A percentile compares a stretch with the other conserved stretches of the same genome.
These are phyloP conservation scores for Sebastes dallii DNA, from an alignment of 2,797 vertebrate genomes.

Conservation along the genomic window DNA sequence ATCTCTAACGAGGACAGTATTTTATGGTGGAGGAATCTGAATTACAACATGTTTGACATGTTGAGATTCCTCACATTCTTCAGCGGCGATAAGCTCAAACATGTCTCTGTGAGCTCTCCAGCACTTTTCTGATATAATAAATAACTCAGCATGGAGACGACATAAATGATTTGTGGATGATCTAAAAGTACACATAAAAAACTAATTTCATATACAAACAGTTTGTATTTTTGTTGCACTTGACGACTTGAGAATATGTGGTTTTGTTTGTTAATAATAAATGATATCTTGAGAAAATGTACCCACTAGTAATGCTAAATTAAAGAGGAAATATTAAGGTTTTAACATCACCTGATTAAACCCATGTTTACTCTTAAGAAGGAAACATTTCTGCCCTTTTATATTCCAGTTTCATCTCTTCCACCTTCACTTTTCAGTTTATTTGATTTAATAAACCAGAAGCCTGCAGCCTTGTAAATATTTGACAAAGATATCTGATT, in stretches of 20 bases:
- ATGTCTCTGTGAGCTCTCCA: constrained; percentile 16
- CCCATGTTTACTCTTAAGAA: neutral
- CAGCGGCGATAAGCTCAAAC: constrained; percentile 40
- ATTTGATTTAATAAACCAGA: constrained; percentile 7
- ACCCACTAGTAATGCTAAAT: neutral
- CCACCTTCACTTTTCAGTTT: neutral
- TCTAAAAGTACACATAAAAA: neutral
- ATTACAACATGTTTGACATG: constrained; percentile 50
- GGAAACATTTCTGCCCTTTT: neutral
- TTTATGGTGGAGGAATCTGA: constrained; percentile 52
- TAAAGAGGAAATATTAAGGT: neutral
- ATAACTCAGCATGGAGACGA: constrained; percentile 4
- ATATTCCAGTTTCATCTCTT: neutral
- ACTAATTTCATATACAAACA: neutral
- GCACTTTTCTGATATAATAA: constrained; percentile 31
- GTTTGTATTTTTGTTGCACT: neutral
- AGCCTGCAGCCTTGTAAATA: constrained; percentile 11
- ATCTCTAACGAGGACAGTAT: constrained; percentile 56
- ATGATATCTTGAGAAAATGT: neutral
- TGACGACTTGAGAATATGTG: neutral
- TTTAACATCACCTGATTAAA: neutral
- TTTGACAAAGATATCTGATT: constrained; percentile 24
- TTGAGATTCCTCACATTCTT: constrained; percentile 68
- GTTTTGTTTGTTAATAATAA: neutral
- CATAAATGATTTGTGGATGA: neutral